A percentile compares a stretch with the other conserved stretches of the same genome.
Evolutionary conservation across 2,113 vertebrate genomes (phyloP).

Genomic region (Rhodinocichla rosea): DNA sequence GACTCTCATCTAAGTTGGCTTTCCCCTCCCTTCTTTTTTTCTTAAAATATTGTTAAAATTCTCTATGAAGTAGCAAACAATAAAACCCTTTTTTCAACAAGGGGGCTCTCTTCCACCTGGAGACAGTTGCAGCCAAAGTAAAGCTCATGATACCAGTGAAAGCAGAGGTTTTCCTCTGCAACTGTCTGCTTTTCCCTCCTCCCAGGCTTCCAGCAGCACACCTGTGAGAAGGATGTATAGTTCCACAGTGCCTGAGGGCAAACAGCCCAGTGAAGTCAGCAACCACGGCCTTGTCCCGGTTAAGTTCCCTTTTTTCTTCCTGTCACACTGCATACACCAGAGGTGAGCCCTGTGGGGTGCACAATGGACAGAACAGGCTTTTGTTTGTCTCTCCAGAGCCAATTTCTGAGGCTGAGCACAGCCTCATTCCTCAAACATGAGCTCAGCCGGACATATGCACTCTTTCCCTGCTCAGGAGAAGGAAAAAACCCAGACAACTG

Average conservation of each 20-base stretch:
- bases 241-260: not conserved
- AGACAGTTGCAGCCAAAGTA: not conserved
- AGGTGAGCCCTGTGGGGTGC: not conserved
- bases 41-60: not conserved
- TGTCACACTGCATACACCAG: not conserved
- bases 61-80: not conserved
- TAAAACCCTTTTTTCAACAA: not conserved
- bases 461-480: not conserved
- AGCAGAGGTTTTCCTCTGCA: not conserved
- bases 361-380: not conserved
- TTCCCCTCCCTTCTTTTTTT: not conserved
- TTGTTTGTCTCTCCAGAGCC: not conserved
- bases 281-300: not conserved
- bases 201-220: not conserved
- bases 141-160: not conserved
- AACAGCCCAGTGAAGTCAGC: not conserved
- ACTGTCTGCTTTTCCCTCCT: not conserved
- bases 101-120: not conserved
- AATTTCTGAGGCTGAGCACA: not conserved
- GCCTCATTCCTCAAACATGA: not conserved
- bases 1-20: not conserved
- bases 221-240: rapidly evolving
- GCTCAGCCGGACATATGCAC: rapidly evolving
- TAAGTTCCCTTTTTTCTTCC: not conserved
- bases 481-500: not conserved